A percentile compares a stretch with the other conserved stretches of the same genome.
Conservation (phyloP, 2,888 invertebrate genomes). For the Mantis religiosa region DNA sequence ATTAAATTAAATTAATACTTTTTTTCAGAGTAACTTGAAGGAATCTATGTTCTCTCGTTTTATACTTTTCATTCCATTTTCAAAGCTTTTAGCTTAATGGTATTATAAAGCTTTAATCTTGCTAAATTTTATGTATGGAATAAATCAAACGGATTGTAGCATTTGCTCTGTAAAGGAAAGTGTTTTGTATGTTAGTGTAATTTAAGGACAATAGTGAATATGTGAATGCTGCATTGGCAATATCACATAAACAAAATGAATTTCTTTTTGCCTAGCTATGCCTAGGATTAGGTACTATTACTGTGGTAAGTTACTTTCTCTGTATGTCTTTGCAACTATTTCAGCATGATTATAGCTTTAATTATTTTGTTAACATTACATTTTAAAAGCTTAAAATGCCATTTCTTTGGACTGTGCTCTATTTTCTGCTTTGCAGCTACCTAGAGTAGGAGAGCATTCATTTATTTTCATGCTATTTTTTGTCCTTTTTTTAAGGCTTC, state of each 20-base stretch:
- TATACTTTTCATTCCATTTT: not conserved
- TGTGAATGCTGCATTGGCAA: constrained; percentile 5
- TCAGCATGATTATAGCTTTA: not conserved
- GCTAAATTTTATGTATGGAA: not conserved
- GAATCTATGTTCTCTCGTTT: not conserved
- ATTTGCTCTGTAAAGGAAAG: not conserved
- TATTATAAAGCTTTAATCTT: not conserved
- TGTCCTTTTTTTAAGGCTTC: too few species aligned
- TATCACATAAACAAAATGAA: constrained; percentile 10
- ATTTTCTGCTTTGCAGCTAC: not conserved
- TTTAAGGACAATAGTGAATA: not conserved
- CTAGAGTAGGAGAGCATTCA: too few species aligned
- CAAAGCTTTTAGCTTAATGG: not conserved
- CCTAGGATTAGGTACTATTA: constrained; percentile 64
- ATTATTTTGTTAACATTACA: not conserved
- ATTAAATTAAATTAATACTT: not conserved
- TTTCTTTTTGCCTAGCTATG: constrained; percentile 49
- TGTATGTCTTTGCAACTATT: not conserved
- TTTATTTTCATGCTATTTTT: too few species aligned
- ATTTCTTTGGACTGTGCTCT: not conserved
- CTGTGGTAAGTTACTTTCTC: constrained; percentile 53
- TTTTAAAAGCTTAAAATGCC: not conserved
- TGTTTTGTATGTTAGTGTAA: not conserved
- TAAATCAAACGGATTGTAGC: not conserved
- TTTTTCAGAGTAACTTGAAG: not conserved